Evolutionary conservation across 2,797 vertebrate species (phyloP).

Genomic region (Phalanger gymnotis): DNA sequence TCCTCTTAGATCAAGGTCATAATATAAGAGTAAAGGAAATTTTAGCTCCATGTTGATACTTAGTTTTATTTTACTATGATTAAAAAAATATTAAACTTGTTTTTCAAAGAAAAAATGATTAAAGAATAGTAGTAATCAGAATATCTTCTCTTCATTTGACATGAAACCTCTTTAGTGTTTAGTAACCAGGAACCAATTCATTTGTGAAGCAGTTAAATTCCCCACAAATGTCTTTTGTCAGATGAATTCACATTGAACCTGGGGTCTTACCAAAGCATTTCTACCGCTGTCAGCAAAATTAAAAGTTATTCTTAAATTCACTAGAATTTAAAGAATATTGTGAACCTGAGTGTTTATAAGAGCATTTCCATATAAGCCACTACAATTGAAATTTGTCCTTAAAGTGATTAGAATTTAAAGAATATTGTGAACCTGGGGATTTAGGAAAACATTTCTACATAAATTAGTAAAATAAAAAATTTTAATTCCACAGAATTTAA

Average conservation of each 20-base stretch:
- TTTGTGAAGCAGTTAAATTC: not conserved
- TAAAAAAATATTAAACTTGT: not conserved
- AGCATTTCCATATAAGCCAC: slow-evolving; percentile 26
- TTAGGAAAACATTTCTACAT: slow-evolving; percentile 31
- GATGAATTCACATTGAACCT: not conserved
- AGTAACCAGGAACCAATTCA: not conserved
- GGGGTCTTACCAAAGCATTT: not conserved
- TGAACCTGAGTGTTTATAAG: not conserved
- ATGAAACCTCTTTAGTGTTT: not conserved
- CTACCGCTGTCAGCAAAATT: not conserved
- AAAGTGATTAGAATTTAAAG: too few species aligned
- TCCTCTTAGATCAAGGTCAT: not conserved
- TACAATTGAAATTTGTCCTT: slow-evolving; percentile 34
- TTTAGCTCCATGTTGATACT: not conserved
- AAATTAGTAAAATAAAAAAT: slow-evolving; percentile 35
- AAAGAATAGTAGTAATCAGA: not conserved
- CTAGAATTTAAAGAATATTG: not conserved
- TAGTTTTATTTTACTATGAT: not conserved
- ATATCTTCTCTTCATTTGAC: not conserved
- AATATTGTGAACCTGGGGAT: slow-evolving; percentile 20
- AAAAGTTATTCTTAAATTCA: not conserved
- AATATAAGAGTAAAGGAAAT: not conserved
- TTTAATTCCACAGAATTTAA: slow-evolving; percentile 24
- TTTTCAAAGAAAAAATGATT: not conserved
- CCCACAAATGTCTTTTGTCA: not conserved